phyloP scores from a whole-genome alignment of 2,113 vertebrate species.

The Microtus montanus region DNA sequence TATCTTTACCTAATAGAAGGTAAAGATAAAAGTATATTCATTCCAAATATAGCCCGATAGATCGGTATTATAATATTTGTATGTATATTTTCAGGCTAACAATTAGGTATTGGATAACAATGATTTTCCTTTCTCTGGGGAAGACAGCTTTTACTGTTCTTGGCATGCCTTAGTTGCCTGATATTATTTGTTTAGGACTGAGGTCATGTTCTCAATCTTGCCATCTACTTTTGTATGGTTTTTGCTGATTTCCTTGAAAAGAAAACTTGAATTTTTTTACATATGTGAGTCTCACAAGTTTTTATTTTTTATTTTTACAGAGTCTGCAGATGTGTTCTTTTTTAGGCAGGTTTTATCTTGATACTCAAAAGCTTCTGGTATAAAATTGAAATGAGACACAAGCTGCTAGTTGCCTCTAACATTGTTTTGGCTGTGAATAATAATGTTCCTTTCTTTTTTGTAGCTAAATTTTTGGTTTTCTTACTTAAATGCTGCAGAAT shows the following conservation, averaged over 20 bases:
- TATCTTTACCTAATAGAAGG: too few species aligned
- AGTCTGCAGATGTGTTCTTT: background rate
- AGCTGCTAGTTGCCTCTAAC: background rate
- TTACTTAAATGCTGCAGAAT: background rate
- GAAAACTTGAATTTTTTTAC: background rate
- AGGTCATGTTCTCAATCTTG: background rate
- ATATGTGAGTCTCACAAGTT: background rate
- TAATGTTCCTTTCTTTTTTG: background rate
- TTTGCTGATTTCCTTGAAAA: background rate
- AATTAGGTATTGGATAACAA: background rate
- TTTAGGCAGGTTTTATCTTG: background rate
- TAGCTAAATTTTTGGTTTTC: background rate
- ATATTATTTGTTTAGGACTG: background rate
- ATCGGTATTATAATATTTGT: background rate
- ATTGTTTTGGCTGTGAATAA: background rate
- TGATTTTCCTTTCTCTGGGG: background rate
- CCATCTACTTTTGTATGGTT: background rate
- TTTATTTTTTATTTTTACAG: background rate
- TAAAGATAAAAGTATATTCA: background rate
- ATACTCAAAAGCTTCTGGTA: background rate
- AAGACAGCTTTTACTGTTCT: background rate
- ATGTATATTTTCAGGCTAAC: background rate
- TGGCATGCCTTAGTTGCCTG: background rate
- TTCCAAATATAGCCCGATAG: background rate
- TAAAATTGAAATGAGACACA: background rate